Evolutionary conservation across 2,888 invertebrate genomes (phyloP).

Genomic region (Drosophila fulvimacula): DNA sequence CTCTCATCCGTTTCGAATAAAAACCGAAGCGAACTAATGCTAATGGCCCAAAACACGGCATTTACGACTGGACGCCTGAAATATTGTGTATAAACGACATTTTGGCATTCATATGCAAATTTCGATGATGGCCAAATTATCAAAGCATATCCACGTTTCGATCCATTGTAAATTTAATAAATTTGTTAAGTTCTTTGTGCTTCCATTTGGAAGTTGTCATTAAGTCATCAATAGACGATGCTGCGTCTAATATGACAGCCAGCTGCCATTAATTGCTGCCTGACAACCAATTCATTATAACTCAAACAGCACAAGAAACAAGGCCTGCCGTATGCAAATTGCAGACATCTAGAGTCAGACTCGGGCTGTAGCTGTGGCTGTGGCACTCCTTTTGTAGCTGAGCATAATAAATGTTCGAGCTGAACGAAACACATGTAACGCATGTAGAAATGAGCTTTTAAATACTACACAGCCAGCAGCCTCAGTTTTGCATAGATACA

Average conservation of each 20-base stretch:
- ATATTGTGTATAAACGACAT: slow-evolving; percentile 51
- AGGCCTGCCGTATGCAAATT: slow-evolving; percentile 58
- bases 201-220: slow-evolving; percentile 76
- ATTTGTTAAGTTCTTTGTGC: slow-evolving; percentile 65
- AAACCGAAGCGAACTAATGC: slow-evolving; percentile 55
- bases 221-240: slow-evolving; percentile 63
- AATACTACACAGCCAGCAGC: slow-evolving; percentile 47
- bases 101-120: slow-evolving; percentile 71
- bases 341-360: slow-evolving; percentile 11
- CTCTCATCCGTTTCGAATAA: slow-evolving; percentile 67
- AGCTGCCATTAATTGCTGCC: slow-evolving; percentile 70
- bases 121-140: slow-evolving; percentile 73
- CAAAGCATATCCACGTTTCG: slow-evolving; percentile 49
- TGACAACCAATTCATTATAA: slow-evolving; percentile 71
- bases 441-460: slow-evolving; percentile 73
- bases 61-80: slow-evolving; percentile 22
- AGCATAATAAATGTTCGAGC: slow-evolving; percentile 69
- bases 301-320: not conserved
- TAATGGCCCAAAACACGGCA: slow-evolving; percentile 69
- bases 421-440: slow-evolving; percentile 70
- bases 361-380: not conserved
- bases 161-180: slow-evolving; percentile 69
- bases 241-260: slow-evolving; percentile 64
- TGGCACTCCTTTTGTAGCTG: slow-evolving; percentile 51
- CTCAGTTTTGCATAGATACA: slow-evolving; percentile 56